Percentiles rank a stretch among this genome's conserved stretches.
phyloP scores from a whole-genome alignment of 92 coral and sea anemone species.

The Epizoanthus fatuus region DNA sequence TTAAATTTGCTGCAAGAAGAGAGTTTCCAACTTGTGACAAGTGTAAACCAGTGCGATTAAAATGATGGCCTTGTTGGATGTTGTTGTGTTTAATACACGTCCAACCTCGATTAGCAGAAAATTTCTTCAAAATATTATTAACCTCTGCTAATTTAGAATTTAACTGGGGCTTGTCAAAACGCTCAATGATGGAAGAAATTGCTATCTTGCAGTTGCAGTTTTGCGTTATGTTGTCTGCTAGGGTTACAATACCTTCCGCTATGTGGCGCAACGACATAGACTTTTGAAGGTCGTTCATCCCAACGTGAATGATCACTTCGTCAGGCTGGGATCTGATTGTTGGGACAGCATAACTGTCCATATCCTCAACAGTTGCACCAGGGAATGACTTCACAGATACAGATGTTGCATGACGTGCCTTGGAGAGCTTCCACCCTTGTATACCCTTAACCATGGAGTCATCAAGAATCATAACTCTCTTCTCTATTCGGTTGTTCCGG shows the following conservation, averaged over 20 bases:
- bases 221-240: constrained; percentile 47
- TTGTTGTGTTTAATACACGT: constrained; percentile 4
- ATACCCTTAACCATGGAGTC: neutral
- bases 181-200: constrained; percentile 18
- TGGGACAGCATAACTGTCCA: constrained; percentile 8
- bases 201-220: constrained; percentile 29
- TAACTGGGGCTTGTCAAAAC: constrained; percentile 9
- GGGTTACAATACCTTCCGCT: constrained; percentile 26
- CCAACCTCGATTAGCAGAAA: constrained; percentile 18
- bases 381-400: constrained; percentile 26
- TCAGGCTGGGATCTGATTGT: constrained; percentile 13
- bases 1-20: constrained; percentile 25
- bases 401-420: neutral
- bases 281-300: neutral
- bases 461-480: neutral
- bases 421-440: constrained; percentile 4
- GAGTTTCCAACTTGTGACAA: neutral
- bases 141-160: constrained; percentile 1
- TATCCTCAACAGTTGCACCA: neutral
- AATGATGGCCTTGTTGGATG: neutral
- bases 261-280: constrained; percentile 5
- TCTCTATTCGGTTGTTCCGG: neutral
- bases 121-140: constrained; percentile 10
- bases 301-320: constrained; percentile 14
- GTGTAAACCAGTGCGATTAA: neutral